Conservation (phyloP, 2,113 vertebrate species). For the Myrmecophaga tridactyla region DNA sequence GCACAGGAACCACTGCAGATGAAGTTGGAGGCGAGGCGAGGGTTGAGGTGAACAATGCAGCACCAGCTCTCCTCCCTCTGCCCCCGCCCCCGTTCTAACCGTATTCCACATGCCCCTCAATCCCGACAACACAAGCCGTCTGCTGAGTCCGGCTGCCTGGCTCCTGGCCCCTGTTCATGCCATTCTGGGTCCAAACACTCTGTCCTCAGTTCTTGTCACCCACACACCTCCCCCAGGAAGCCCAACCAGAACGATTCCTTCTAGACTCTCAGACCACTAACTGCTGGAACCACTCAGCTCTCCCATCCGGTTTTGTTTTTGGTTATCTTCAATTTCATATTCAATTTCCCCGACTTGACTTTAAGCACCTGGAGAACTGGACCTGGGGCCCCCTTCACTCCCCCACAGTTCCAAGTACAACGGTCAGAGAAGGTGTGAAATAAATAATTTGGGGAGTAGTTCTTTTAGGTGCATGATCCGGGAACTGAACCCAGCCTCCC, state of each 20-base stretch:
- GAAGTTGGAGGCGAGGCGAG: not conserved
- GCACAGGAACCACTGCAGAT: too few relatives aligned
- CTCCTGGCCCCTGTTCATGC: not conserved
- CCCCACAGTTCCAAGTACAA: not conserved
- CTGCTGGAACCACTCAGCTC: not conserved
- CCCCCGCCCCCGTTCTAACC: not conserved
- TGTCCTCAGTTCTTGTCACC: not conserved
- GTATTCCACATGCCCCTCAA: too few relatives aligned
- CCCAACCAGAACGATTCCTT: not conserved
- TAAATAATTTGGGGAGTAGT: not conserved
- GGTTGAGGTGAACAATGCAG: not conserved
- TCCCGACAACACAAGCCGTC: not conserved
- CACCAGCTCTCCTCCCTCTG: not conserved
- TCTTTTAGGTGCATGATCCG: too few relatives aligned
- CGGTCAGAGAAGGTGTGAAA: not conserved
- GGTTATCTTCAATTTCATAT: accelerated
- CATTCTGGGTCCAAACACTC: not conserved
- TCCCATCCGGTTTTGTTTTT: not conserved
- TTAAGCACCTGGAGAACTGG: not conserved
- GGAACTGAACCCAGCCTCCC: too few relatives aligned
- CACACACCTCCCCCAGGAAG: not conserved
- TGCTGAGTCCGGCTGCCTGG: not conserved
- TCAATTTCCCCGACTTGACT: not conserved
- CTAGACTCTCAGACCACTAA: not conserved
- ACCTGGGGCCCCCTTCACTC: not conserved